These are phyloP conservation scores for Proales similis DNA, from an alignment of 1,140 invertebrate species.

Conservation along the genomic window DNA sequence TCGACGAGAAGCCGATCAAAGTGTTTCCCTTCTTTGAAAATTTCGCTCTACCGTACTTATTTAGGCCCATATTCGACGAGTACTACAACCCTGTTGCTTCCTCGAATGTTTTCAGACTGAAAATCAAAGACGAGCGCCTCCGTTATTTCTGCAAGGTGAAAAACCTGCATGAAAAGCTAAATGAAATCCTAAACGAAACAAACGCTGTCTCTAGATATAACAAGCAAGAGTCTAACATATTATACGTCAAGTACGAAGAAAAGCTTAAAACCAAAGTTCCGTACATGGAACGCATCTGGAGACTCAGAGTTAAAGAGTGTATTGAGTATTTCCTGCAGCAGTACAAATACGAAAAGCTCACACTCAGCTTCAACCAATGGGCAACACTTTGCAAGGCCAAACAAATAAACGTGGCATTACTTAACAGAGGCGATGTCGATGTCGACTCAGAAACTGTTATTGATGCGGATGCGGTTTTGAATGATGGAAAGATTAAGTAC, in stretches of 20 bases:
- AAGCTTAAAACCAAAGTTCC: conserved; percentile 16
- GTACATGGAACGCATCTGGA: conserved; percentile 29
- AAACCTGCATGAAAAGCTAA: conserved; percentile 34
- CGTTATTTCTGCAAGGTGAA: conserved; percentile 35
- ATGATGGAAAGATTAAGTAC: conserved; percentile 16
- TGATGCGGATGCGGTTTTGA: not conserved
- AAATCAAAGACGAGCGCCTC: conserved; percentile 29
- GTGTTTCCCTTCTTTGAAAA: conserved; percentile 35
- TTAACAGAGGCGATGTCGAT: not conserved
- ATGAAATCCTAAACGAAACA: conserved; percentile 19
- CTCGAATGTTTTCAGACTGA: conserved; percentile 2
- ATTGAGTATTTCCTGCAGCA: conserved; percentile 33
- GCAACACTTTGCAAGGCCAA: conserved; percentile 19
- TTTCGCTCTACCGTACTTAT: conserved; percentile 28
- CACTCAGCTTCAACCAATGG: conserved; percentile 28
- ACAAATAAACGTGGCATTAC: conserved; percentile 8
- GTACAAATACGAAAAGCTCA: conserved; percentile 34
- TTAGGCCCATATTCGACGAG: conserved; percentile 23
- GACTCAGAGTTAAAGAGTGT: conserved; percentile 29
- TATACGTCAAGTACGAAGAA: conserved; percentile 21
- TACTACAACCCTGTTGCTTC: not conserved
- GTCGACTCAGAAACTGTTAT: not conserved
- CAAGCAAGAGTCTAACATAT: conserved; percentile 37
- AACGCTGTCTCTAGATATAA: conserved; percentile 33
- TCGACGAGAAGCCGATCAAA: conserved; percentile 29